Evolutionary conservation across 2,113 vertebrate species (phyloP).

Genomic region (Cricetomys ansorgei): DNA sequence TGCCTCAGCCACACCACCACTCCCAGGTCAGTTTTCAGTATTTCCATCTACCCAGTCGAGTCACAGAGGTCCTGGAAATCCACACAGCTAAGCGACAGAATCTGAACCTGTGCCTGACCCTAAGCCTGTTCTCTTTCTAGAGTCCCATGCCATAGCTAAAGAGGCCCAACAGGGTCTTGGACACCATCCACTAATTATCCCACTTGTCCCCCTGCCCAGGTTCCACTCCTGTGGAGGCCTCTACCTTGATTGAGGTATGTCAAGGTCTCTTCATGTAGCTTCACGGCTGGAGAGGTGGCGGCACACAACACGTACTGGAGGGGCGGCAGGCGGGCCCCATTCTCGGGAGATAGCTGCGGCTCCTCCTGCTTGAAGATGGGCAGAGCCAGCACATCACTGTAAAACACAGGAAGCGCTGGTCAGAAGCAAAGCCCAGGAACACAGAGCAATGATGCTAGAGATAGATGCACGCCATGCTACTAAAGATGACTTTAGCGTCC

Average conservation of each 20-base stretch:
- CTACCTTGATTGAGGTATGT: slow-evolving; percentile 99
- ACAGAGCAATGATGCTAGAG: accelerated
- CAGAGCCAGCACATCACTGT: slow-evolving; percentile 93
- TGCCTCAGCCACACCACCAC: neutral
- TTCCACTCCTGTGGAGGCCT: neutral
- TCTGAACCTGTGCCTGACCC: neutral
- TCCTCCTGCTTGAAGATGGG: slow-evolving; percentile 95
- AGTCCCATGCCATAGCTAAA: neutral
- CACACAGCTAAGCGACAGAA: neutral
- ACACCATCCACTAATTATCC: neutral
- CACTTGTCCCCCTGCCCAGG: accelerated
- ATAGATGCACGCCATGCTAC: accelerated
- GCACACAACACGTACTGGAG: slow-evolving; percentile 94
- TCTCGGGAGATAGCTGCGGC: slow-evolving; percentile 88
- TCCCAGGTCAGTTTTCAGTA: neutral
- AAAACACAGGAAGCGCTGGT: slow-evolving; percentile 59
- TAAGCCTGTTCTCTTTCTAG: neutral
- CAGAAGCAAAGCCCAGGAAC: neutral
- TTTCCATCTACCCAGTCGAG: neutral
- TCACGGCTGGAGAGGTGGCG: slow-evolving; percentile 95
- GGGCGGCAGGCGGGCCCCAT: slow-evolving; percentile 86
- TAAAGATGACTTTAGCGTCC: neutral
- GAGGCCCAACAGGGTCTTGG: neutral
- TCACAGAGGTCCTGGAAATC: neutral
- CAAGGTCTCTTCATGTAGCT: slow-evolving; percentile 94